Conservation (phyloP, 1,140 invertebrate genomes). For the Drosophila kikkawai region DNA sequence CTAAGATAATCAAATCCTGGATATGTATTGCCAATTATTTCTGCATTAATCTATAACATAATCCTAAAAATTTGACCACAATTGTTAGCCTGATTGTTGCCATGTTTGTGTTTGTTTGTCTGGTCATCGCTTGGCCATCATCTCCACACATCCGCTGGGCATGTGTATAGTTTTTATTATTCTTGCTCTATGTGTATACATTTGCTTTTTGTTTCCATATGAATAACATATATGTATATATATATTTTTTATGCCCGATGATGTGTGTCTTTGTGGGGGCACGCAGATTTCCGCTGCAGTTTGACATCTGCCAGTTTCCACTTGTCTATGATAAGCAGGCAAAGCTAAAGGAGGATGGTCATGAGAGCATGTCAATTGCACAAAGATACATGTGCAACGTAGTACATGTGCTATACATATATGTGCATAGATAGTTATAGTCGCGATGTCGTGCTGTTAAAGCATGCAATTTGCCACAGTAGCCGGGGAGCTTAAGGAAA, state of each 20-base stretch:
- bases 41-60: background rate
- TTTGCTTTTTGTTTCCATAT: slow-evolving; percentile 19
- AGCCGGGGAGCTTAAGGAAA: slow-evolving; percentile 12
- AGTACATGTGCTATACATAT: background rate
- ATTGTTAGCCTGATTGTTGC: slow-evolving; percentile 6
- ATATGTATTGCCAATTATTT: too few relatives aligned
- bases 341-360: slow-evolving; percentile 26
- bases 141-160: slow-evolving; percentile 49
- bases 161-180: slow-evolving; percentile 26
- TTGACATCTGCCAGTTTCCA: slow-evolving; percentile 35
- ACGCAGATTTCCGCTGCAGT: slow-evolving; percentile 67
- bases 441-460: slow-evolving; percentile 62
- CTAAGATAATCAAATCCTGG: too few relatives aligned
- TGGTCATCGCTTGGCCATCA: slow-evolving; percentile 47
- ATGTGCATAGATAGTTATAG: background rate
- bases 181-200: slow-evolving; percentile 7
- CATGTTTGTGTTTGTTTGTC: slow-evolving; percentile 21
- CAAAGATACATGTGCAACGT: slow-evolving; percentile 20
- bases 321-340: slow-evolving; percentile 46
- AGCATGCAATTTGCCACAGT: slow-evolving; percentile 49
- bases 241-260: slow-evolving; percentile 8
- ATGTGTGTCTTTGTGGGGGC: slow-evolving; percentile 63
- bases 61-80: background rate
- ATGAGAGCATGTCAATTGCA: slow-evolving; percentile 57
- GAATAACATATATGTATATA: background rate